These are phyloP conservation scores for Microtus oregoni DNA, from an alignment of 2,113 vertebrate genomes.

Conservation along the genomic window DNA sequence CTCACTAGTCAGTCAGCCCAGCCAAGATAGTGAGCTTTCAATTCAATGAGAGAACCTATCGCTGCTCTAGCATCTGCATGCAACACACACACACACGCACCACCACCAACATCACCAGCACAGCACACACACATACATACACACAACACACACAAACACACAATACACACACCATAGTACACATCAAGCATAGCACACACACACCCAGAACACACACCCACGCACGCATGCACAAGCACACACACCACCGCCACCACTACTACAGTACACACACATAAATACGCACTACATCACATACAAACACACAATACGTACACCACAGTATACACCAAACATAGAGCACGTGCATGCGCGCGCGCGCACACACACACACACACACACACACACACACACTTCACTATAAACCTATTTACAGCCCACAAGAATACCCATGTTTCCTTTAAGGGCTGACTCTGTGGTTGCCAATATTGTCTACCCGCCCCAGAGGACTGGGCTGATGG, in stretches of 20 bases:
- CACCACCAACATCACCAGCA: too few species aligned
- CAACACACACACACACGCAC: neutral
- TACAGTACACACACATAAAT: neutral
- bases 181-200: neutral
- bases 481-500: neutral
- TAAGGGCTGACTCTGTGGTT: neutral
- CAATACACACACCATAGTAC: too few species aligned
- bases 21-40: neutral
- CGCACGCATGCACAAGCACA: neutral
- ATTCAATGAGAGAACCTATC: neutral
- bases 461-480: neutral
- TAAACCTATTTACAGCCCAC: neutral
- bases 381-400: too few species aligned
- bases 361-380: too few species aligned
- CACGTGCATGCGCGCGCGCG: too few species aligned
- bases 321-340: too few species aligned
- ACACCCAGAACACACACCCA: neutral
- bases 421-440: neutral
- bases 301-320: neutral
- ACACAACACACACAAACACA: too few species aligned
- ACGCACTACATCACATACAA: neutral
- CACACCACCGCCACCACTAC: neutral
- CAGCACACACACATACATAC: too few species aligned
- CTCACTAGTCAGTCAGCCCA: neutral
- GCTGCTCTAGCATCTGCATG: neutral